Evolutionary conservation across 2,113 vertebrate species (phyloP), one percentile per base, ranked within the genome.

Genomic region (Rhombomys opimus): DNA sequence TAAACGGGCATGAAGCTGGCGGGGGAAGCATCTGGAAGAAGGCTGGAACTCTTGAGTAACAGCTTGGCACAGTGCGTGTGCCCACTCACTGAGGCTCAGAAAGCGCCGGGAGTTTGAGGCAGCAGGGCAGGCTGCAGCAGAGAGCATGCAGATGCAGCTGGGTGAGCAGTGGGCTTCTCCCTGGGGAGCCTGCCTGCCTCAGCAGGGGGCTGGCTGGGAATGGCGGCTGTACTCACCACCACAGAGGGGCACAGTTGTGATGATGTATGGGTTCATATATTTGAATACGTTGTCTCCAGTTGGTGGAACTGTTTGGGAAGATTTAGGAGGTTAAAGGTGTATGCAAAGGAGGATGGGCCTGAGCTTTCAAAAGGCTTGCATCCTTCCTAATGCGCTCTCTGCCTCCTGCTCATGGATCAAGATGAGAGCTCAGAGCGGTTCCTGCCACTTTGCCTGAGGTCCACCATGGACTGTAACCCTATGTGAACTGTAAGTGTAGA

Each of bases 161-260:
- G 46, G 54, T 61, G 23, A 35, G 87, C 73, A 20, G 61, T 91
- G 59, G 84, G 70, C 50, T 46, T 46, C 46, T 46, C 46, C 46
- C 46, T 46, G 46, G 46, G 46, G 46, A 46, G 46, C 46, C 46
- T 50, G 72, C 73, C 30, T n/a, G 77, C 73, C 20, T 17, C 46
- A 52, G 91, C 61, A 85, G 61, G 94, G 91, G 86, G 89, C 94
- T 63, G 86, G 80, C 92, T 46, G 57, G 93, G 78, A 95, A 50
- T 1, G 3, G 14, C 3, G 2, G 73, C 70, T 75, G 70, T 97
- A 99, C 99, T 98, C 98, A 99, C 99, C 99, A 99, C 99, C 99
- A 99, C 25, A 99, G 93, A 80, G 98, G 98, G 90, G 98, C 63
- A 81, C 73, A 25, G 73, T 38, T 41, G 73, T 5, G 20, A 4